Evolutionary conservation across 2,797 vertebrate genomes (phyloP).

Genomic region (Lates japonicus): DNA sequence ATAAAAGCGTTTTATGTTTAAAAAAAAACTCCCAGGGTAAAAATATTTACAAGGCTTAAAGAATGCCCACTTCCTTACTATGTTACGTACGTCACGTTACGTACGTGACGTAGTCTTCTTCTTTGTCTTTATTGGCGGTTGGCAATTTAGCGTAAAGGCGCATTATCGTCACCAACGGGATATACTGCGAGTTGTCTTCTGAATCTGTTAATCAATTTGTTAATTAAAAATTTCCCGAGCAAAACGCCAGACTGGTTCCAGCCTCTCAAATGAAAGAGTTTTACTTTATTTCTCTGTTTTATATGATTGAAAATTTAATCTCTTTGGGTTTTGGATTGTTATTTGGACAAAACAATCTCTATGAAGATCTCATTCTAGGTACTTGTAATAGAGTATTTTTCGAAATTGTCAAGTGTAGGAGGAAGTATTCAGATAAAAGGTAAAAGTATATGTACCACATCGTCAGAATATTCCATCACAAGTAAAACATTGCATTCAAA

Average conservation of each 20-base stretch:
- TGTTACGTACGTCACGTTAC: background rate
- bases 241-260: background rate
- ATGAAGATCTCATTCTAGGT: too few relatives aligned
- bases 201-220: background rate
- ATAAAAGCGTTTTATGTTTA: background rate
- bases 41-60: background rate
- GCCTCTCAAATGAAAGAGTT: background rate
- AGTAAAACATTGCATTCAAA: too few relatives aligned
- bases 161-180: slow-evolving; percentile 41
- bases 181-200: too few relatives aligned
- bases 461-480: too few relatives aligned
- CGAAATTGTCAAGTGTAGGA: too few relatives aligned
- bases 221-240: background rate
- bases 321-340: background rate
- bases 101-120: slow-evolving; percentile 23
- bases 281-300: background rate
- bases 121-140: background rate
- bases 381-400: too few relatives aligned
- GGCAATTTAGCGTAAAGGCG: background rate
- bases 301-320: background rate
- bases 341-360: background rate
- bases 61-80: slow-evolving; percentile 27
- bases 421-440: too few relatives aligned
- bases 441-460: too few relatives aligned
- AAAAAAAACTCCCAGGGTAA: background rate